These are phyloP conservation scores for Caiman crocodilus DNA, from an alignment of 2,797 vertebrate species.

Conservation along the genomic window DNA sequence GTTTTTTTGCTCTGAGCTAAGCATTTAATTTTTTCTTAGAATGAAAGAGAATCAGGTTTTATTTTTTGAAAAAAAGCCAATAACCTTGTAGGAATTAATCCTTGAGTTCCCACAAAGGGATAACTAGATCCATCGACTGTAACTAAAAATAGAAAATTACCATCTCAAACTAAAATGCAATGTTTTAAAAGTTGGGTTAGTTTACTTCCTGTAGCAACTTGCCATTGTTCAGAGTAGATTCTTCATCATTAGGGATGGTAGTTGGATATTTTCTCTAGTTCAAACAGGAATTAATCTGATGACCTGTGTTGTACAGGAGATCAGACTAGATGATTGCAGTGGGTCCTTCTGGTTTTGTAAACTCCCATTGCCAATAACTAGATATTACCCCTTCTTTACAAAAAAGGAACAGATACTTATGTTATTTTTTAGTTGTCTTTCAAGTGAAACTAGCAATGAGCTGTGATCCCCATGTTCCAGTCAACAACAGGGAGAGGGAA, in stretches of 20 bases:
- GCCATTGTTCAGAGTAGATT: neutral
- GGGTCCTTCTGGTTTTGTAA: neutral
- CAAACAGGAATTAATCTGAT: neutral
- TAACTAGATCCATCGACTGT: neutral
- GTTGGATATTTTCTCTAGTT: neutral
- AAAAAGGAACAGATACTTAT: neutral
- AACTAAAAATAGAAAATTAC: neutral
- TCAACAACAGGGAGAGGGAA: neutral
- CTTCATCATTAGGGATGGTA: neutral
- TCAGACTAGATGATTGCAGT: neutral
- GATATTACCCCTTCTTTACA: neutral
- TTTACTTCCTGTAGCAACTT: neutral
- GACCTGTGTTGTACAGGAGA: neutral
- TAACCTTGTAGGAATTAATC: neutral
- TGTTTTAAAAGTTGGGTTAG: rapidly evolving
- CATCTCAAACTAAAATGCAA: neutral
- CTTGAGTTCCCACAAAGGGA: neutral
- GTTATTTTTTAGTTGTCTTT: neutral
- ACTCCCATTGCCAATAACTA: neutral
- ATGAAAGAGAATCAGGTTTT: neutral
- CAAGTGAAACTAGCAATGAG: neutral
- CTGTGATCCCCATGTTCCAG: neutral
- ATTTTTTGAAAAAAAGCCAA: neutral
- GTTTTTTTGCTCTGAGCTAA: neutral
- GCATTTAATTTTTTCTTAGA: neutral